Conservation (phyloP, 2,113 vertebrate genomes). For the Tragelaphus strepsiceros region DNA sequence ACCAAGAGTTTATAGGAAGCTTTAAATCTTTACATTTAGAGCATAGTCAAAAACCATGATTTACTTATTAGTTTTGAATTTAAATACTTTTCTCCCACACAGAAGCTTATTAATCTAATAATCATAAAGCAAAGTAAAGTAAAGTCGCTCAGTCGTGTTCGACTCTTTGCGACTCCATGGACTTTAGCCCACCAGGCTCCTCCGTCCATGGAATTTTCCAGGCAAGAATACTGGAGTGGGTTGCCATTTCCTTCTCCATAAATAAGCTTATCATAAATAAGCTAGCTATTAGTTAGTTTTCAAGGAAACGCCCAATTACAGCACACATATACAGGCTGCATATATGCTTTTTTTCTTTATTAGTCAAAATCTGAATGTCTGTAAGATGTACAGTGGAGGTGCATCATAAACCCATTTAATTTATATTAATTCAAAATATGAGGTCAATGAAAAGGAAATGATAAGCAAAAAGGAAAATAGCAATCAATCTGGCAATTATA, state of each 20-base stretch:
- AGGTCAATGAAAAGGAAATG: background rate
- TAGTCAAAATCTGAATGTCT: background rate
- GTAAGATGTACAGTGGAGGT: background rate
- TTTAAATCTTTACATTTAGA: conserved; percentile 25
- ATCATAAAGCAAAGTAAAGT: background rate
- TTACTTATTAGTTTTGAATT: conserved; percentile 32
- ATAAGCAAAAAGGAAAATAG: background rate
- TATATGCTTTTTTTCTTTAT: background rate
- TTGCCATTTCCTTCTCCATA: too few relatives aligned
- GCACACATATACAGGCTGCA: background rate
- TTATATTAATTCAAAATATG: background rate
- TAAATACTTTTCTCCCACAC: conserved; percentile 29
- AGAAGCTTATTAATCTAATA: conserved; percentile 42
- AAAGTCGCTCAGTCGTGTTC: too few relatives aligned
- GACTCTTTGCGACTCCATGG: too few relatives aligned
- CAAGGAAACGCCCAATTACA: background rate
- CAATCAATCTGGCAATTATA: background rate
- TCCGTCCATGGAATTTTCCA: too few relatives aligned
- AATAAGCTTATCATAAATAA: background rate
- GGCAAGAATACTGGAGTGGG: too few relatives aligned
- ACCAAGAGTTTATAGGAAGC: conserved; percentile 37
- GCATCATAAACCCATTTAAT: background rate
- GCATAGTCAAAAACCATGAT: conserved; percentile 32
- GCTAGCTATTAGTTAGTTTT: conserved; percentile 14
- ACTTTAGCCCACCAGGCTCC: too few relatives aligned